These are phyloP conservation scores for Heliconius ismenius DNA, from an alignment of 2,888 invertebrate species.

Conservation along the genomic window DNA sequence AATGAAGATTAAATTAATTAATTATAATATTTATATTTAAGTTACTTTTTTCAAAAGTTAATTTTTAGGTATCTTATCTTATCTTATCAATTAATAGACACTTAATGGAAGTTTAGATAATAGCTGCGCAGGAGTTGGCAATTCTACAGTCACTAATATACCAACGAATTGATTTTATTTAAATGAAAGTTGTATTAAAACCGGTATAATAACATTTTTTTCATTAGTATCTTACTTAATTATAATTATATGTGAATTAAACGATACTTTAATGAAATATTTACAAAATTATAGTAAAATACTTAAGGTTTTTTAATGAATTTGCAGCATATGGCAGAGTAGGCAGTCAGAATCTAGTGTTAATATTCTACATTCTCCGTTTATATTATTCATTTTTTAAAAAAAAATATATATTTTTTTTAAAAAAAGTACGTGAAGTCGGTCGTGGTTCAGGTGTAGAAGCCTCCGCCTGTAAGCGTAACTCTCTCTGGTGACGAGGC, in stretches of 20 bases:
- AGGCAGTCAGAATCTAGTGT: not conserved
- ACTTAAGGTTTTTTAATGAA: not conserved
- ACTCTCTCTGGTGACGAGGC: too few species aligned
- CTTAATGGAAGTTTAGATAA: not conserved
- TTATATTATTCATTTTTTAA: not conserved
- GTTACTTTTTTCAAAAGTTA: not conserved
- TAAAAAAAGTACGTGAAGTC: too few species aligned
- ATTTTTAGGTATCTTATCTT: not conserved
- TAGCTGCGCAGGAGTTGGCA: slow-evolving; percentile 6
- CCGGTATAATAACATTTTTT: not conserved
- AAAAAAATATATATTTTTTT: too few species aligned
- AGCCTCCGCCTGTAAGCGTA: too few species aligned
- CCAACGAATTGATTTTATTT: not conserved
- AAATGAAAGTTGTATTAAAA: not conserved
- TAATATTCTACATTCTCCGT: not conserved
- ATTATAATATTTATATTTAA: not conserved
- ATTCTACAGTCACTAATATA: not conserved
- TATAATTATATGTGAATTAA: not conserved
- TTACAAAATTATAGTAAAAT: not conserved
- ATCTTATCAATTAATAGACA: slow-evolving; percentile 2
- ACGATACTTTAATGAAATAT: not conserved
- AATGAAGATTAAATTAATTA: not conserved
- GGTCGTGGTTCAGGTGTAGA: too few species aligned
- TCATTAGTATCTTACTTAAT: not conserved
- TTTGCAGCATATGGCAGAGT: not conserved